Percentiles rank a stretch among this genome's conserved stretches.
phyloP scores from a whole-genome alignment of 2,888 invertebrate genomes.

The Clusia tigrina region DNA sequence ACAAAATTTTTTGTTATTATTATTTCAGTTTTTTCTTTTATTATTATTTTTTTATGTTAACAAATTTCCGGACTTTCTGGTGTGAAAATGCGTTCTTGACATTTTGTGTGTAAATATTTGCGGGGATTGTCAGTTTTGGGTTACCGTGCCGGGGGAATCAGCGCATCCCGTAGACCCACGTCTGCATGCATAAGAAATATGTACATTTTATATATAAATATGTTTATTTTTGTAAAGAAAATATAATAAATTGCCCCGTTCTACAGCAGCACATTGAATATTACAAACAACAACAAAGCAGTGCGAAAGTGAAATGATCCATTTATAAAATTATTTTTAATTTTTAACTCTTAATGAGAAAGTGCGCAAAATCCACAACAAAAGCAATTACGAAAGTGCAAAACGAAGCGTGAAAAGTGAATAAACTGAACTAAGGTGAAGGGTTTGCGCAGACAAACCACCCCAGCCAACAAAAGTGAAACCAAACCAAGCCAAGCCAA shows the following conservation, averaged over 20 bases:
- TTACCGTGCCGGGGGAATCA: background rate
- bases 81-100: conserved; percentile 1
- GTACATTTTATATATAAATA: background rate
- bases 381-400: conserved; percentile 2
- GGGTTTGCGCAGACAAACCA: conserved; percentile 1
- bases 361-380: conserved; percentile 9
- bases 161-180: background rate
- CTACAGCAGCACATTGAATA: background rate
- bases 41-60: no score
- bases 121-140: background rate
- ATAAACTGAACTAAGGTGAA: conserved; percentile 47
- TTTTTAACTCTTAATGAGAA: no score
- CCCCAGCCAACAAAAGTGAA: conserved; percentile 5
- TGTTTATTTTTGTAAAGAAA: background rate
- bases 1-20: no score
- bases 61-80: no score
- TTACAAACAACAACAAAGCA: background rate
- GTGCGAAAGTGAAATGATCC: no score
- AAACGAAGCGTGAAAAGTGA: conserved; percentile 44
- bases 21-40: no score
- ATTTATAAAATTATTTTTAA: no score
- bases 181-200: background rate
- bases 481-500: no score
- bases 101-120: conserved; percentile 2
- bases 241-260: background rate